Percentiles rank a stretch among this genome's conserved stretches.
These are phyloP conservation scores for Trematomus bernacchii DNA, from an alignment of 2,797 vertebrate species.

Conservation along the genomic window DNA sequence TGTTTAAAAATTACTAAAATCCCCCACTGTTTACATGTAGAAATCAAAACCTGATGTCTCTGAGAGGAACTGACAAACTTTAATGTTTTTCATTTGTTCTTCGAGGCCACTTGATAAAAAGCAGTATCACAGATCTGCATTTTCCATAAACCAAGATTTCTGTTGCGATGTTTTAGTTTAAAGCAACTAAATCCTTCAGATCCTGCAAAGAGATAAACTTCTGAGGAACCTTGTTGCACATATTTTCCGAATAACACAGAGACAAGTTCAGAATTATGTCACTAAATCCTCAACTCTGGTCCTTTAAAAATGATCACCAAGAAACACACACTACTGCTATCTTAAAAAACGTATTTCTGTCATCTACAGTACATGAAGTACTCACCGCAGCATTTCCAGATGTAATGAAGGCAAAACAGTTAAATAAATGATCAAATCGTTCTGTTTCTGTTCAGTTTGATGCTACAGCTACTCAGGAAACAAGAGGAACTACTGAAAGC, in stretches of 20 bases:
- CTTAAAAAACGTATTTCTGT: background rate
- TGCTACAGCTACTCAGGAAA: background rate
- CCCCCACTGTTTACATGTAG: no score
- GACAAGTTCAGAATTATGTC: no score
- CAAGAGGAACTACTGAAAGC: background rate
- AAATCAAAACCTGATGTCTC: no score
- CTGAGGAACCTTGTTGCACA: no score
- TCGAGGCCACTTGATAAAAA: no score
- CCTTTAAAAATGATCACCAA: background rate
- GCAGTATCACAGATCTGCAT: no score
- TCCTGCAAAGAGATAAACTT: background rate
- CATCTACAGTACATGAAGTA: constrained; percentile 36
- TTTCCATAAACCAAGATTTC: no score
- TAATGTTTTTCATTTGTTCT: background rate
- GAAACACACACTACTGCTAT: background rate
- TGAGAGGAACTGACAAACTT: no score
- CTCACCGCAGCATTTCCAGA: constrained; percentile 68
- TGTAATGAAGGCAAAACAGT: constrained; percentile 34
- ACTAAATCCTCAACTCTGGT: no score
- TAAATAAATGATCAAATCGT: background rate
- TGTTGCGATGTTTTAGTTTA: background rate
- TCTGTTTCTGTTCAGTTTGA: background rate
- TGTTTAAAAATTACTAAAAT: no score
- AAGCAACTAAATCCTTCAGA: background rate
- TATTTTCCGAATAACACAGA: no score